A percentile compares a stretch with the other conserved stretches of the same genome.
phyloP scores from a whole-genome alignment of 1,140 invertebrate genomes.

The Probaryconus sp. region DNA sequence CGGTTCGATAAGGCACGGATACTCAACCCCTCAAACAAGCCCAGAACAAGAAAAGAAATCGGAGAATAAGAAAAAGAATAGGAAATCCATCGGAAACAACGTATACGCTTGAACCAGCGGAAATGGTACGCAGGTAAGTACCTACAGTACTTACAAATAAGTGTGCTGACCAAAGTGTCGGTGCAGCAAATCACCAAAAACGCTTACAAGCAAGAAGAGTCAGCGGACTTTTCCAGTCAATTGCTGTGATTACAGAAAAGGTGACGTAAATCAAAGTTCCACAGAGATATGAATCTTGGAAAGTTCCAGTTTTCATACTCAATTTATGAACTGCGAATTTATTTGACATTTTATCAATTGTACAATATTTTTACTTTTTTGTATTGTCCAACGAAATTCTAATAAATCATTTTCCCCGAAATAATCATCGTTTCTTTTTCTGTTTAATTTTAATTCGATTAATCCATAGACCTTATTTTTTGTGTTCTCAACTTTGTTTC shows the following conservation, averaged over 20 bases:
- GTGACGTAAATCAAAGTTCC: constrained; percentile 35
- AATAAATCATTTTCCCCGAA: too few relatives aligned
- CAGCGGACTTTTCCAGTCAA: constrained; percentile 41
- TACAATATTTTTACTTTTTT: too few relatives aligned
- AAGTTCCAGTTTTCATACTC: neutral
- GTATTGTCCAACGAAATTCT: too few relatives aligned
- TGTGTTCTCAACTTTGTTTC: too few relatives aligned
- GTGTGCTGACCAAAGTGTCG: constrained; percentile 39
- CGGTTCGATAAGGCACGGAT: constrained; percentile 45
- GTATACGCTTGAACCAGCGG: constrained; percentile 41
- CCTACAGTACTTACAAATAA: constrained; percentile 38
- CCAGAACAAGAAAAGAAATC: constrained; percentile 28
- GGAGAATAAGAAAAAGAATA: neutral
- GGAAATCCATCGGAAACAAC: constrained; percentile 56
- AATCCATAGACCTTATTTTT: too few relatives aligned
- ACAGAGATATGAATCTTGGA: constrained; percentile 17
- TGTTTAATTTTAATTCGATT: too few relatives aligned
- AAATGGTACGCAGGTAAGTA: constrained; percentile 52
- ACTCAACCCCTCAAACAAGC: constrained; percentile 15
- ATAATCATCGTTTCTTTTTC: too few relatives aligned
- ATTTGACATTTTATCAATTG: neutral
- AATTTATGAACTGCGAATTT: neutral
- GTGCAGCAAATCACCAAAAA: constrained; percentile 53
- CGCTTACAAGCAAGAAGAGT: constrained; percentile 49
- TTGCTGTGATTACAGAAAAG: constrained; percentile 46